phyloP scores from a whole-genome alignment of 2,888 invertebrate species.

The Limnephilus marmoratus region DNA sequence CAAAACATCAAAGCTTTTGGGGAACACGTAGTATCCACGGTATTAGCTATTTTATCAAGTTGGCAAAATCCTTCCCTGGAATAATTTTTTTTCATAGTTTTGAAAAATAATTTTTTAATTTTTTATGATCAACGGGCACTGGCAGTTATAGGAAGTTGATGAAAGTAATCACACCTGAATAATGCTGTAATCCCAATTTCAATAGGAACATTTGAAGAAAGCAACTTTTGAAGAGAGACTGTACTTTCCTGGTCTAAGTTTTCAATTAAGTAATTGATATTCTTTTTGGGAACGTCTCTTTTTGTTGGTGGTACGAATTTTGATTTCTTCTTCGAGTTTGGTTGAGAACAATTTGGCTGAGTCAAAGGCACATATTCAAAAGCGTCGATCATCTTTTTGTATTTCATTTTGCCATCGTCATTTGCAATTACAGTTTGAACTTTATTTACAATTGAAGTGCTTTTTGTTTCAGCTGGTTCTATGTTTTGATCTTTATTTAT shows the following conservation, averaged over 20 bases:
- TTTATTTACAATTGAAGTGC: neutral
- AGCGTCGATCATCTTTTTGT: slow-evolving; percentile 6
- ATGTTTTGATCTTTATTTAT: neutral
- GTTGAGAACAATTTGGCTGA: neutral
- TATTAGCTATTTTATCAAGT: slow-evolving; percentile 70
- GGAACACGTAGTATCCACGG: slow-evolving; percentile 69
- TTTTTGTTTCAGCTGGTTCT: neutral
- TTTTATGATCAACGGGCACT: neutral
- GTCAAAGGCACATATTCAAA: neutral
- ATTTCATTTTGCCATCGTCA: slow-evolving; percentile 55
- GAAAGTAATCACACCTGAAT: slow-evolving; percentile 65
- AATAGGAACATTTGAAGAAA: slow-evolving; percentile 26
- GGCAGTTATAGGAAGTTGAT: neutral
- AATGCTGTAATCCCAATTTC: slow-evolving; percentile 65
- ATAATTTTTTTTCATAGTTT: neutral
- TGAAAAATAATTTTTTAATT: neutral
- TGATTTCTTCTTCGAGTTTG: slow-evolving; percentile 67
- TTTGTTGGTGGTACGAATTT: slow-evolving; percentile 72
- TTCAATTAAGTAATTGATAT: slow-evolving; percentile 65
- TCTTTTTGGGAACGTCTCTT: slow-evolving; percentile 70
- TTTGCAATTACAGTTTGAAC: slow-evolving; percentile 46
- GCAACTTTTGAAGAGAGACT: slow-evolving; percentile 10
- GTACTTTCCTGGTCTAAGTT: slow-evolving; percentile 51
- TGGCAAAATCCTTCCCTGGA: slow-evolving; percentile 74
- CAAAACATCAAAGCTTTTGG: slow-evolving; percentile 71